Evolutionary conservation across 1,140 invertebrate genomes (phyloP).

Genomic region (Adoxophyes honmai): DNA sequence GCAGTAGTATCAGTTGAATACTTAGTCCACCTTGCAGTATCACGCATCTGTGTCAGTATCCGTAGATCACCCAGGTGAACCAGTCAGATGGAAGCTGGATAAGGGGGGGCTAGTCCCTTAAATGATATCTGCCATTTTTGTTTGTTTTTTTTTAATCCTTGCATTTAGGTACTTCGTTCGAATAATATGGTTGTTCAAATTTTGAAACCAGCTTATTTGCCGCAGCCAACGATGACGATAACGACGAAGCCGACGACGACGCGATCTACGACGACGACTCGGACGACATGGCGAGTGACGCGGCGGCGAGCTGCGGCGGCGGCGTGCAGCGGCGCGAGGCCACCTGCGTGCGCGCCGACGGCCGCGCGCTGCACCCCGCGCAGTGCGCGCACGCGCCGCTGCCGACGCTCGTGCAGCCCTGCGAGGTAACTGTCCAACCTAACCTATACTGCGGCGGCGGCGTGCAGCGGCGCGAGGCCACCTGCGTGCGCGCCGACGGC

Average conservation of each 20-base stretch:
- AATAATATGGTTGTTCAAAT: too few relatives aligned
- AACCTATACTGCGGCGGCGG: constrained; percentile 52
- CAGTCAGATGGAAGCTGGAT: too few relatives aligned
- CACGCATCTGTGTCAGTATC: too few relatives aligned
- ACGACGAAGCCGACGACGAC: constrained; percentile 43
- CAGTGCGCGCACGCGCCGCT: constrained; percentile 59
- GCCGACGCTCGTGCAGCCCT: constrained; percentile 66
- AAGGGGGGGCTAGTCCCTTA: too few relatives aligned
- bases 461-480: constrained; percentile 57
- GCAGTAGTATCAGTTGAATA: too few relatives aligned
- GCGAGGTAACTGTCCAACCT: constrained; percentile 47
- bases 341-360: constrained; percentile 60
- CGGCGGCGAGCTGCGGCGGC: constrained; percentile 57
- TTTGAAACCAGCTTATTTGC: too few relatives aligned
- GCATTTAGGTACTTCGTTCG: too few relatives aligned
- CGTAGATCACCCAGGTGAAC: too few relatives aligned
- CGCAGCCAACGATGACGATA: constrained; percentile 36
- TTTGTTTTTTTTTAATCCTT: too few relatives aligned
- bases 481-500: constrained; percentile 61
- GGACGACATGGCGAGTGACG: constrained; percentile 22
- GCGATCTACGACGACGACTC: constrained; percentile 26
- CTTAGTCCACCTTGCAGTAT: too few relatives aligned
- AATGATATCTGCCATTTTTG: too few relatives aligned
- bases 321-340: constrained; percentile 62
- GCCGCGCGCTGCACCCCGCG: constrained; percentile 47